Evolutionary conservation across 2,888 invertebrate species (phyloP).

Genomic region (Sisyra nigra): DNA sequence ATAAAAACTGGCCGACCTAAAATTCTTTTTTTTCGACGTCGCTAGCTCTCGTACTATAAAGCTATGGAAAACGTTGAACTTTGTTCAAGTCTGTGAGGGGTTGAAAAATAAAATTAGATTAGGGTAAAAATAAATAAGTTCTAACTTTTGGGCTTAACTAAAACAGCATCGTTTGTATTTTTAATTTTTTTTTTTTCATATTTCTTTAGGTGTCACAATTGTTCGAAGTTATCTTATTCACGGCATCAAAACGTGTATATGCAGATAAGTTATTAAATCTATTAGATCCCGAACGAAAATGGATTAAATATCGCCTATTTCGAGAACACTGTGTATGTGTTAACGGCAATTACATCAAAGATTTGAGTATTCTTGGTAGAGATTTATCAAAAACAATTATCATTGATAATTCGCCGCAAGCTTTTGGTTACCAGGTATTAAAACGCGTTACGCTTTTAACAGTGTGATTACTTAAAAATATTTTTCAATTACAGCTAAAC

Average conservation of each 20-base stretch:
- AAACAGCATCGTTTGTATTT: too few relatives aligned
- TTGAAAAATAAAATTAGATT: too few relatives aligned
- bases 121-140: too few relatives aligned
- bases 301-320: constrained; percentile 85
- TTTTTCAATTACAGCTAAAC: constrained; percentile 47
- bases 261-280: constrained; percentile 86
- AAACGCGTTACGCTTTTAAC: background rate
- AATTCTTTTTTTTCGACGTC: too few relatives aligned
- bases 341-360: constrained; percentile 93
- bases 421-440: constrained; percentile 74
- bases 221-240: constrained; percentile 68
- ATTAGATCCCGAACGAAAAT: constrained; percentile 72
- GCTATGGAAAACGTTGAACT: too few relatives aligned
- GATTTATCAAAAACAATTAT: constrained; percentile 81
- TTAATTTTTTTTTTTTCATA: background rate
- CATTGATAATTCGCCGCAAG: constrained; percentile 81
- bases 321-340: constrained; percentile 91
- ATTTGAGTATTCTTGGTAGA: constrained; percentile 79
- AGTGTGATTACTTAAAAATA: background rate
- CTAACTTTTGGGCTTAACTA: too few relatives aligned
- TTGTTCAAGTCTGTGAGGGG: too few relatives aligned
- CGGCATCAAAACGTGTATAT: constrained; percentile 89
- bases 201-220: constrained; percentile 6
- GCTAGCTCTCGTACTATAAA: too few relatives aligned
- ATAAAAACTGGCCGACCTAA: too few relatives aligned